Conservation (phyloP, 2,113 vertebrate genomes). For the Serilophus lunatus region DNA sequence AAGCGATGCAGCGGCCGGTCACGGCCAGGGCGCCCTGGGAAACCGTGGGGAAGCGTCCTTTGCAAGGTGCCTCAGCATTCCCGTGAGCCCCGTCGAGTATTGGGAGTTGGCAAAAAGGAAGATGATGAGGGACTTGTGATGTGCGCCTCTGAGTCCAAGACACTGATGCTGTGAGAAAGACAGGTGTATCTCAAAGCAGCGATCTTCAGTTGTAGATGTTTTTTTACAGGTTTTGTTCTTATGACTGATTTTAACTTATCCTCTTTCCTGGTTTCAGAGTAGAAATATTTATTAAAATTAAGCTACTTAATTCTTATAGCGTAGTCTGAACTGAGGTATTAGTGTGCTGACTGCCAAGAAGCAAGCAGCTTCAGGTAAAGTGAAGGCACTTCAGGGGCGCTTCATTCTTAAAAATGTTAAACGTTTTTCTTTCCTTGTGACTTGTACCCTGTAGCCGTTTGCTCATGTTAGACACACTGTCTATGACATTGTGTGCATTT, state of each 20-base stretch:
- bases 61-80: neutral
- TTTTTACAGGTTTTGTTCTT: neutral
- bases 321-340: neutral
- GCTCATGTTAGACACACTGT: rapidly evolving
- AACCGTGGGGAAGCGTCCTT: neutral
- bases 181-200: neutral
- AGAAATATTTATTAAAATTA: neutral
- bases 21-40: neutral
- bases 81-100: neutral
- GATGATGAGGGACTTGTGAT: neutral
- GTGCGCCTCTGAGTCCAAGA: neutral
- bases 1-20: neutral
- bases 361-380: neutral
- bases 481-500: neutral
- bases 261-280: neutral
- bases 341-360: neutral
- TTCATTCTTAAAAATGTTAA: neutral
- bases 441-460: no score
- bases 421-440: neutral
- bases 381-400: no score
- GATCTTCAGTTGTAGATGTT: no score
- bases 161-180: rapidly evolving
- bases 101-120: rapidly evolving
- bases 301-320: neutral
- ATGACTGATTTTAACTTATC: neutral